A percentile compares a stretch with the other conserved stretches of the same genome.
Conservation (phyloP, 2,797 vertebrate species). For the Lagocephalus sceleratus region DNA sequence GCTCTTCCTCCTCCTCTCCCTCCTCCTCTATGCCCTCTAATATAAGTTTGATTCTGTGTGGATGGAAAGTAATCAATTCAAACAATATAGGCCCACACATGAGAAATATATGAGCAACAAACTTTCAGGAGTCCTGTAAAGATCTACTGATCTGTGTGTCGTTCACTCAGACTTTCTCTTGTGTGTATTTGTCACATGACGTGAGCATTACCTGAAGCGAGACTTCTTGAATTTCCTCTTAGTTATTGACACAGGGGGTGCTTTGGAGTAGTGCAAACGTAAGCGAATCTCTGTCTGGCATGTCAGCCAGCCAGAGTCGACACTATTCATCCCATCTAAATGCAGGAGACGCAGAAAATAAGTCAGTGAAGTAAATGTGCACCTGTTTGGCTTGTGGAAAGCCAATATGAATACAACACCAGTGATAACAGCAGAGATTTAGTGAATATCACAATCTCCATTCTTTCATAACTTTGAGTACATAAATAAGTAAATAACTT, state of each 20-base stretch:
- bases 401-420: too few species aligned
- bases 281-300: conserved; percentile 96
- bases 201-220: conserved; percentile 85
- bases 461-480: neutral
- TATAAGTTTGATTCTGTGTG: conserved; percentile 86
- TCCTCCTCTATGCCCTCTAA: conserved; percentile 88
- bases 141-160: conserved; percentile 1
- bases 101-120: too few species aligned
- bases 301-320: conserved; percentile 95
- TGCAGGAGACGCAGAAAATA: neutral
- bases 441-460: too few species aligned
- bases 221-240: conserved; percentile 99
- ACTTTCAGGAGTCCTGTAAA: neutral
- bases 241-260: conserved; percentile 88
- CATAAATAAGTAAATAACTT: neutral
- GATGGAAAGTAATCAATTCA: too few species aligned
- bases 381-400: too few species aligned
- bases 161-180: neutral
- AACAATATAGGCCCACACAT: too few species aligned
- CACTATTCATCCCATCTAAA: conserved; percentile 82
- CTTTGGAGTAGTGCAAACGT: conserved; percentile 91
- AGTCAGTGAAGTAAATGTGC: too few species aligned
- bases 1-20: conserved; percentile 78
- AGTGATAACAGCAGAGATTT: too few species aligned
- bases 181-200: conserved; percentile 15